Evolutionary conservation across 2,113 vertebrate genomes (phyloP), one percentile per base, ranked within the genome.

Genomic region (Melanerpes aurifrons): DNA sequence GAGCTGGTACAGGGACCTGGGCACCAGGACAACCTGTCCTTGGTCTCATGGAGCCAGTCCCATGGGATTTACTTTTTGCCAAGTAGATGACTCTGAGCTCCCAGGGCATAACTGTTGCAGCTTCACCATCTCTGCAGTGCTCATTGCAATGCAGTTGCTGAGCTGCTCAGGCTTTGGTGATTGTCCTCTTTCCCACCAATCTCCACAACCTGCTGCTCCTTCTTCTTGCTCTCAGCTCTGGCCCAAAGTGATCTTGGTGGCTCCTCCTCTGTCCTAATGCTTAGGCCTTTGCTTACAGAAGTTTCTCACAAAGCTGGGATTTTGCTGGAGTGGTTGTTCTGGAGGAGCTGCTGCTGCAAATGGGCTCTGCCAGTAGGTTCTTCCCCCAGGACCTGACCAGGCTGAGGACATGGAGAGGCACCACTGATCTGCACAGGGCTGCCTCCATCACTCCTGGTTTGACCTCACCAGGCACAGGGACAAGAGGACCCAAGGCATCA

Each of bases 371-470:
- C 26, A 8, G 32, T 26, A 6, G 29, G 24, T 26, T 29, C 21
- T 3, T 48, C n/a, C 28, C 12, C 4, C 1, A 9, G 57, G 35
- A 12, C n/a, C 32, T n/a, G 54, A 3, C 8, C 2, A 12, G 59
- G 72, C 2, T 21, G 43, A 22, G 43, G n/a, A 17, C 43, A 13
- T 13, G 5, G 56, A 8, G 45, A 48, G 24, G 32, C 28, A 56
- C 18, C 75, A 2, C 0, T 6, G 3, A 2, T 6, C 31, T 31
- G 26, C 6, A 7, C 2, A 2, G 69, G n/a, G 37, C 28, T 50
- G 63, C 56, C 25, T 32, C 64, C n/a, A 17, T 17, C 14, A 1
- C 25, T 70, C 6, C 20, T 1, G 0, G 10, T 31, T 20, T 1
- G 2, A 3, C 16, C 12, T 6, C 20, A 17, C 3, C 29, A 57